Conservation (phyloP, 2,797 vertebrate genomes). For the Rhincodon typus region DNA sequence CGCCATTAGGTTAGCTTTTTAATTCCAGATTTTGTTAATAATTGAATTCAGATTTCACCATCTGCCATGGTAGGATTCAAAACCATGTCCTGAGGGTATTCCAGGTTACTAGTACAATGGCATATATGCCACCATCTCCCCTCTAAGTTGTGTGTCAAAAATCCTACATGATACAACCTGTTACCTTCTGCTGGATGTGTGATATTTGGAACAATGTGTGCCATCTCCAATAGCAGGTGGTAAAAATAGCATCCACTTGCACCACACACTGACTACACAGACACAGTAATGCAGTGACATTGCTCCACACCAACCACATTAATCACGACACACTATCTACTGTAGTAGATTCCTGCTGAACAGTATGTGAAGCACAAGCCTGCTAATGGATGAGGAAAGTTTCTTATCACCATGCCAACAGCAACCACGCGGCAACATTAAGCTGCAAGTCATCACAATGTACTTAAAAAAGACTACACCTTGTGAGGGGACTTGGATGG, state of each 20-base stretch:
- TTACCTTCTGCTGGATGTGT: not conserved
- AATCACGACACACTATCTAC: not conserved
- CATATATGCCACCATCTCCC: too few relatives aligned
- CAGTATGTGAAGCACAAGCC: too few relatives aligned
- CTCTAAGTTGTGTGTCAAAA: not conserved
- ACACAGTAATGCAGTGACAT: not conserved
- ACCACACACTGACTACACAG: not conserved
- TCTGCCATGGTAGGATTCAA: too few relatives aligned
- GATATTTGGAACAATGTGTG: not conserved
- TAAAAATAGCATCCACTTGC: not conserved
- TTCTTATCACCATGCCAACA: not conserved
- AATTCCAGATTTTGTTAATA: too few relatives aligned
- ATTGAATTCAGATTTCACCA: too few relatives aligned
- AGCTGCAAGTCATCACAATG: not conserved
- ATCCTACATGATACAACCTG: not conserved
- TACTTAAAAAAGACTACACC: not conserved
- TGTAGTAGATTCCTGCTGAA: not conserved
- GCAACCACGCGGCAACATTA: not conserved
- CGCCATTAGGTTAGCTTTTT: too few relatives aligned
- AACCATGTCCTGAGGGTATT: too few relatives aligned
- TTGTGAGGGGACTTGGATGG: not conserved
- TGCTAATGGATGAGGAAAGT: not conserved
- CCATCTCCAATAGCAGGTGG: not conserved
- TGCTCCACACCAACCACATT: not conserved
- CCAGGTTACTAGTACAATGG: too few relatives aligned